Percentiles rank a stretch among this genome's conserved stretches.
Evolutionary conservation across 2,888 invertebrate species (phyloP).

Genomic region (Biston betularia): DNA sequence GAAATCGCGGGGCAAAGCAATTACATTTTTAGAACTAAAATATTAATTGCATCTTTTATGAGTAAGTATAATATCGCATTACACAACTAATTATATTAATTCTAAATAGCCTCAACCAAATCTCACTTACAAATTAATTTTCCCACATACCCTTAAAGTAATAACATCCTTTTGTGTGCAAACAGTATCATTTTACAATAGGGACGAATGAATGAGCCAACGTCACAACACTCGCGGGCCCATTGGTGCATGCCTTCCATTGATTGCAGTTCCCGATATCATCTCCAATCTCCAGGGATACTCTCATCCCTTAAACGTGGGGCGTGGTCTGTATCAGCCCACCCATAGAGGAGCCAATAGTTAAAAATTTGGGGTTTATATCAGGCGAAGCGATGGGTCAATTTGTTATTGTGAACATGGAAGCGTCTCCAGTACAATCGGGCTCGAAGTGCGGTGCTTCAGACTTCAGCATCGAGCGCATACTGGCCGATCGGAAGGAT

Average conservation of each 20-base stretch:
- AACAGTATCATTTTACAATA: conserved; percentile 79
- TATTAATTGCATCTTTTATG: conserved; percentile 48
- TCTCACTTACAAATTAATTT: conserved; percentile 82
- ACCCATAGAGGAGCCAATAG: conserved; percentile 52
- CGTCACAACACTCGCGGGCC: conserved; percentile 78
- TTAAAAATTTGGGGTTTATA: conserved; percentile 29
- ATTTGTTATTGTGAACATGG: conserved; percentile 60
- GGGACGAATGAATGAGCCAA: conserved; percentile 72
- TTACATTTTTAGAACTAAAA: not conserved
- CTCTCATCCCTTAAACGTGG: conserved; percentile 37
- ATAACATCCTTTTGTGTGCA: conserved; percentile 81
- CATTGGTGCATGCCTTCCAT: conserved; percentile 69
- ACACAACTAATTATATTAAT: conserved; percentile 51
- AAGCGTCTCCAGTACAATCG: conserved; percentile 65
- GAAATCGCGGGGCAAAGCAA: not conserved
- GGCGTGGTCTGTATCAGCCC: conserved; percentile 62
- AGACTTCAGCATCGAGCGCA: conserved; percentile 88
- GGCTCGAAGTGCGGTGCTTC: conserved; percentile 69
- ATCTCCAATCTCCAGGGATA: conserved; percentile 51
- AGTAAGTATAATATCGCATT: conserved; percentile 50
- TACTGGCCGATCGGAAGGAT: conserved; percentile 77
- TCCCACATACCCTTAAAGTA: conserved; percentile 84
- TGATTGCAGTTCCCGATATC: conserved; percentile 68
- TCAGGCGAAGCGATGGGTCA: conserved; percentile 36
- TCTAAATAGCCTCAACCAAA: conserved; percentile 57